These are phyloP conservation scores for Selenia dentaria DNA, from an alignment of 2,888 invertebrate species.

Conservation along the genomic window DNA sequence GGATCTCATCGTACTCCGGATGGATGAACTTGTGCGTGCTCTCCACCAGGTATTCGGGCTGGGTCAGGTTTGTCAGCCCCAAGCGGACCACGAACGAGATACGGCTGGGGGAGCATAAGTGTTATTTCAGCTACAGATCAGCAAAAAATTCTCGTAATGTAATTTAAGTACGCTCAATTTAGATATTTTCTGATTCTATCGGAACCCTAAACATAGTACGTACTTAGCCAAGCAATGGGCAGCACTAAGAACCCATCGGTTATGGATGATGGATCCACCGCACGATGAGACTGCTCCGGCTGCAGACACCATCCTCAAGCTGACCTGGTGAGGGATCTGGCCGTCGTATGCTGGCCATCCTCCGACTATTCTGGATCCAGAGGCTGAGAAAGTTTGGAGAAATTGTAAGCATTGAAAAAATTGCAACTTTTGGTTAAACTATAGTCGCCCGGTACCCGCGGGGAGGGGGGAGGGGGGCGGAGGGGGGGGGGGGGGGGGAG, in stretches of 20 bases:
- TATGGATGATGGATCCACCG: conserved; percentile 55
- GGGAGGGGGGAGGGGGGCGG: too few relatives aligned
- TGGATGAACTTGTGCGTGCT: conserved; percentile 53
- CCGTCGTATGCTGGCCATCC: conserved; percentile 55
- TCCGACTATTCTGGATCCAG: conserved; percentile 43
- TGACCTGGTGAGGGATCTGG: conserved; percentile 55
- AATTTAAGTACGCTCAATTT: too few relatives aligned
- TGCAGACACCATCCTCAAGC: conserved; percentile 48
- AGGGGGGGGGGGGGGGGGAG: too few relatives aligned
- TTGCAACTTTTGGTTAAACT: too few relatives aligned
- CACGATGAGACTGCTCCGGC: conserved; percentile 49
- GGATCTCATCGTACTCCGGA: conserved; percentile 53
- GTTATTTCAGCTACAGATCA: too few relatives aligned
- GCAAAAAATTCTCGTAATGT: too few relatives aligned
- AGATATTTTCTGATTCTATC: too few relatives aligned
- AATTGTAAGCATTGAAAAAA: too few relatives aligned
- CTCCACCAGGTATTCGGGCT: conserved; percentile 57
- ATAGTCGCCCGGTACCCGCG: too few relatives aligned
- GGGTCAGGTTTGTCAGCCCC: conserved; percentile 61
- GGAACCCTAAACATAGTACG: too few relatives aligned
- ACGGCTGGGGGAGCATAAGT: conserved; percentile 54
- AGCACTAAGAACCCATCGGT: conserved; percentile 56
- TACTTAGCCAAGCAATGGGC: conserved; percentile 61
- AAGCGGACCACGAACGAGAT: conserved; percentile 62
- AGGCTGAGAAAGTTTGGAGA: too few relatives aligned